A percentile compares a stretch with the other conserved stretches of the same genome.
Conservation (phyloP, 1,140 invertebrate species). For the Pararge aegeria region DNA sequence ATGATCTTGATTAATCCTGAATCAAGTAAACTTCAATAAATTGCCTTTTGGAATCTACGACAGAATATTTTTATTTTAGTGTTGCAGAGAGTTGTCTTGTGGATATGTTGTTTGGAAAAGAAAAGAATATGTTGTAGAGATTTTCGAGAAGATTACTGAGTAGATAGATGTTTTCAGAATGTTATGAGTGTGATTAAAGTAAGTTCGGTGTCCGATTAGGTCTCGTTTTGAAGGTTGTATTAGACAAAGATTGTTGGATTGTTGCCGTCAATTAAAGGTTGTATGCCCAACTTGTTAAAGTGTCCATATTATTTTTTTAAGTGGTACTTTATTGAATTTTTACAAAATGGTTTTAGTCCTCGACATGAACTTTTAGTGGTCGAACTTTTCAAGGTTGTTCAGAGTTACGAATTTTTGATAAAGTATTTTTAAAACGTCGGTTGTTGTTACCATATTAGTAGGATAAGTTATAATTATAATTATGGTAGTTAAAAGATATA, state of each 20-base stretch:
- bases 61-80: not conserved
- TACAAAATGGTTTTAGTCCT: constrained; percentile 43
- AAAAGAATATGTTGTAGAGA: constrained; percentile 28
- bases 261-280: constrained; percentile 71
- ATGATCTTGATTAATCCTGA: too few relatives aligned
- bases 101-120: constrained; percentile 33
- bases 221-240: constrained; percentile 48
- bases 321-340: constrained; percentile 58
- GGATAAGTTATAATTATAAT: constrained; percentile 30
- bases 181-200: constrained; percentile 45
- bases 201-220: constrained; percentile 47
- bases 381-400: constrained; percentile 56
- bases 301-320: constrained; percentile 75
- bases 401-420: constrained; percentile 71
- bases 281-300: constrained; percentile 56
- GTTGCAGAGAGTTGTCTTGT: constrained; percentile 25
- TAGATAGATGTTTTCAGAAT: constrained; percentile 43
- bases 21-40: too few relatives aligned
- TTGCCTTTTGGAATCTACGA: too few relatives aligned
- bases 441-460: constrained; percentile 62
- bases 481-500: constrained; percentile 34
- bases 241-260: constrained; percentile 45
- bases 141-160: constrained; percentile 28
- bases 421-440: constrained; percentile 67
- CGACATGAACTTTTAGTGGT: constrained; percentile 34